These are phyloP conservation scores for Canis aureus DNA, from an alignment of 2,113 vertebrate species.

Conservation along the genomic window DNA sequence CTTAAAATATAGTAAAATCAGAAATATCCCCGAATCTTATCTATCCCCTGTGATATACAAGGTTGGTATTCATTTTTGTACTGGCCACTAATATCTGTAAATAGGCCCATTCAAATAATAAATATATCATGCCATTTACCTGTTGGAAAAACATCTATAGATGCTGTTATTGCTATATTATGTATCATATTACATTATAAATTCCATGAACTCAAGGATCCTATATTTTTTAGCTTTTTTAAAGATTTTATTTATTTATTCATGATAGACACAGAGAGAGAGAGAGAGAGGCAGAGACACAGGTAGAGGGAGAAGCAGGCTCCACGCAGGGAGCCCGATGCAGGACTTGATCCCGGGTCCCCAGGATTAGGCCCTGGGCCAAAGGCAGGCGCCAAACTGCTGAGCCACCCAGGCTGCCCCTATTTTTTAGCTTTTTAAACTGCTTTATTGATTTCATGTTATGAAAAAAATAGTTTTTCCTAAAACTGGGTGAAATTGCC, in stretches of 20 bases:
- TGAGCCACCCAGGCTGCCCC: neutral
- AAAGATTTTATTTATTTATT: no score
- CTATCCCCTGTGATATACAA: neutral
- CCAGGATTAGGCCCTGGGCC: no score
- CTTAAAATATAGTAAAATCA: neutral
- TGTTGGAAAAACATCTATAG: neutral
- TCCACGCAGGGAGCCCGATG: no score
- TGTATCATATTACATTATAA: neutral
- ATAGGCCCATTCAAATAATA: neutral
- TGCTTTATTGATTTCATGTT: conserved; percentile 65
- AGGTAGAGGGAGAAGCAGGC: no score
- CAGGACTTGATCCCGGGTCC: no score
- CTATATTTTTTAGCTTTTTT: conserved; percentile 27
- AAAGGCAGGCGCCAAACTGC: no score
- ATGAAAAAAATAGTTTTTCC: conserved; percentile 49
- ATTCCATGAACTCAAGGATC: neutral
- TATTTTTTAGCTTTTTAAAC: conserved; percentile 47
- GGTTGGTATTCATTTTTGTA: neutral
- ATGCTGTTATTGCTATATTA: neutral
- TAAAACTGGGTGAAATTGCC: conserved; percentile 12
- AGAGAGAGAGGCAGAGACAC: no score
- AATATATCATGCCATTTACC: neutral
- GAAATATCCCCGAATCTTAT: neutral
- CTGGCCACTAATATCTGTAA: neutral
- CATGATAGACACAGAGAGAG: no score